These are phyloP conservation scores for Hippopotamyrus pictus DNA, from an alignment of 2,797 vertebrate genomes.

Conservation along the genomic window DNA sequence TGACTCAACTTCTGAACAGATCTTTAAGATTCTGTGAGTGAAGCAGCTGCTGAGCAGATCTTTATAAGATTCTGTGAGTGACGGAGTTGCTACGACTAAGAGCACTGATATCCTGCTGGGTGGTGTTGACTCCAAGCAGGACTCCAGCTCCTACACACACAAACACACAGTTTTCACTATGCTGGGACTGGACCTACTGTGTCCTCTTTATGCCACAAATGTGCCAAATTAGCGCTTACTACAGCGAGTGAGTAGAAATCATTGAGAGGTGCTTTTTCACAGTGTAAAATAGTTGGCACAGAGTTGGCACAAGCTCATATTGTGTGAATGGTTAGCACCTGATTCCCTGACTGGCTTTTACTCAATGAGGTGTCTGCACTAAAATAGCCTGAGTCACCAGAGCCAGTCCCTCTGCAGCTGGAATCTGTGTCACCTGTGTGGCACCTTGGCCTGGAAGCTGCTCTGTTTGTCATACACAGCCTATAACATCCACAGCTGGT, in stretches of 20 bases:
- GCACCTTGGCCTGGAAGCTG: not conserved
- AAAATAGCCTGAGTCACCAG: not conserved
- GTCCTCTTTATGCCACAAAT: not conserved
- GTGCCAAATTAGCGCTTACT: not conserved
- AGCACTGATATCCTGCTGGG: not conserved
- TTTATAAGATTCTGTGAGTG: not conserved
- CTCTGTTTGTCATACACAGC: slow-evolving; percentile 6
- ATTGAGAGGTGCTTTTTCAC: slow-evolving; percentile 8
- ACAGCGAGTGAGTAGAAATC: not conserved
- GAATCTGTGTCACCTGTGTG: slow-evolving; percentile 13
- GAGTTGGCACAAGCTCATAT: not conserved
- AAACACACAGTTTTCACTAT: not conserved
- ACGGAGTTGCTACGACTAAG: not conserved
- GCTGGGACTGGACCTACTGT: not conserved
- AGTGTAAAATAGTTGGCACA: not conserved
- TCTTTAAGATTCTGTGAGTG: not conserved
- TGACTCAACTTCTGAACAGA: not conserved
- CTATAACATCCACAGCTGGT: not conserved
- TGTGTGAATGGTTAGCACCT: slow-evolving; percentile 3
- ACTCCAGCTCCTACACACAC: not conserved
- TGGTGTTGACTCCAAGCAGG: not conserved
- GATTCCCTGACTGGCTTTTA: slow-evolving; percentile 9
- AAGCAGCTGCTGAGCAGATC: not conserved
- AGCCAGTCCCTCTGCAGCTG: not conserved
- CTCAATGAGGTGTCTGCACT: slow-evolving; percentile 6